Evolutionary conservation across 1,140 invertebrate genomes (phyloP).

Genomic region (Halictus rubicundus): DNA sequence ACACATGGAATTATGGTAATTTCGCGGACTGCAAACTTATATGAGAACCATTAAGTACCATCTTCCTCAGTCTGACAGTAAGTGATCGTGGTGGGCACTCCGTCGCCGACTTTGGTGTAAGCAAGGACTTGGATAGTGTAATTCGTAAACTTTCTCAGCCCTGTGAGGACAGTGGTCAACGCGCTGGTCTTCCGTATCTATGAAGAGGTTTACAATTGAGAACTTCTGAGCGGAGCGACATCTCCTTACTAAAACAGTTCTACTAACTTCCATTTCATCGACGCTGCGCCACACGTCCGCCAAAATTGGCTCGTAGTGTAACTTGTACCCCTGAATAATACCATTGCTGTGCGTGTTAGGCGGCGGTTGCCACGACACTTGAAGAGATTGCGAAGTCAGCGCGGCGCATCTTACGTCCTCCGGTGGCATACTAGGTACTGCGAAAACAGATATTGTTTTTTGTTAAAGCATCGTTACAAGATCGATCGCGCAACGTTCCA

Average conservation of each 20-base stretch:
- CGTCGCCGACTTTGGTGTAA: constrained; percentile 91
- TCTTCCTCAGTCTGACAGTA: constrained; percentile 92
- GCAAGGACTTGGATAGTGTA: constrained; percentile 93
- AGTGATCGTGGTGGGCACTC: constrained; percentile 85
- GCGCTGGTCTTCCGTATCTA: constrained; percentile 84
- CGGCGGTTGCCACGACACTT: constrained; percentile 93
- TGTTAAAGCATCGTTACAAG: neutral
- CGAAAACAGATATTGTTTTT: constrained; percentile 46
- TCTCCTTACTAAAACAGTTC: neutral
- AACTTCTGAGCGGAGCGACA: neutral
- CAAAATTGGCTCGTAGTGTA: constrained; percentile 85
- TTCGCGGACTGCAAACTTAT: too few relatives aligned
- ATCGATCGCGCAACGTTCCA: neutral
- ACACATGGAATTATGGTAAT: too few relatives aligned
- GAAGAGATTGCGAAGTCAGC: constrained; percentile 87
- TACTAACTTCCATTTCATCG: constrained; percentile 83
- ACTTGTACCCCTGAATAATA: constrained; percentile 91
- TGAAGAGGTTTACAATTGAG: neutral
- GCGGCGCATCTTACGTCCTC: constrained; percentile 87
- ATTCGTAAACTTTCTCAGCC: constrained; percentile 89
- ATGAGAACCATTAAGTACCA: constrained; percentile 77
- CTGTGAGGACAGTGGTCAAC: constrained; percentile 84
- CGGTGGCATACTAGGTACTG: constrained; percentile 88
- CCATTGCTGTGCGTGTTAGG: constrained; percentile 88
- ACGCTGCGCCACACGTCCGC: constrained; percentile 82